Evolutionary conservation across 1,140 invertebrate species (phyloP).

Genomic region (Pantala flavescens): DNA sequence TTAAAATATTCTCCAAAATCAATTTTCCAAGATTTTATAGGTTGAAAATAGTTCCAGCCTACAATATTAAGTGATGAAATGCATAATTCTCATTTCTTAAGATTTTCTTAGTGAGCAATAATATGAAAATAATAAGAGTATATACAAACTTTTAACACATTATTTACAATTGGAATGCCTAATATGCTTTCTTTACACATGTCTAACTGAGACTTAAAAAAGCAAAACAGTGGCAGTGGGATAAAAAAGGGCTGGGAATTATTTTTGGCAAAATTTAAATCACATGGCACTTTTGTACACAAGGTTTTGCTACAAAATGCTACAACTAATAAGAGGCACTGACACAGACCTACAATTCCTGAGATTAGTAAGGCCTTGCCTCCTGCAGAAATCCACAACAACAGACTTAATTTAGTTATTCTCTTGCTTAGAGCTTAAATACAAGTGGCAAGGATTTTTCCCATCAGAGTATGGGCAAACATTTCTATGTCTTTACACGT

Average conservation of each 20-base stretch:
- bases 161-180: neutral
- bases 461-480: neutral
- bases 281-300: conserved; percentile 8
- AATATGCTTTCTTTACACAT: neutral
- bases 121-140: neutral
- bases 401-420: neutral
- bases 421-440: neutral
- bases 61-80: too few relatives aligned
- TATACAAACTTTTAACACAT: neutral
- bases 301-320: neutral
- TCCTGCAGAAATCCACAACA: neutral
- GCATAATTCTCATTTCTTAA: too few relatives aligned
- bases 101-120: neutral
- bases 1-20: too few relatives aligned
- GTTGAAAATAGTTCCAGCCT: too few relatives aligned
- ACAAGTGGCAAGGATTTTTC: neutral
- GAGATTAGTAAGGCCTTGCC: neutral
- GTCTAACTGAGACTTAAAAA: neutral
- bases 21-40: too few relatives aligned
- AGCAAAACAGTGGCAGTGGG: conserved; percentile 3
- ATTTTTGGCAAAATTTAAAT: conserved; percentile 8
- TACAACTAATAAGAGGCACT: neutral
- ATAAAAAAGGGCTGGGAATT: neutral
- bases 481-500: neutral
- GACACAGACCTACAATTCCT: neutral